Base-by-base conservation (phyloP, 2,113 vertebrate genomes). In the Leiothrix lutea region DNA sequence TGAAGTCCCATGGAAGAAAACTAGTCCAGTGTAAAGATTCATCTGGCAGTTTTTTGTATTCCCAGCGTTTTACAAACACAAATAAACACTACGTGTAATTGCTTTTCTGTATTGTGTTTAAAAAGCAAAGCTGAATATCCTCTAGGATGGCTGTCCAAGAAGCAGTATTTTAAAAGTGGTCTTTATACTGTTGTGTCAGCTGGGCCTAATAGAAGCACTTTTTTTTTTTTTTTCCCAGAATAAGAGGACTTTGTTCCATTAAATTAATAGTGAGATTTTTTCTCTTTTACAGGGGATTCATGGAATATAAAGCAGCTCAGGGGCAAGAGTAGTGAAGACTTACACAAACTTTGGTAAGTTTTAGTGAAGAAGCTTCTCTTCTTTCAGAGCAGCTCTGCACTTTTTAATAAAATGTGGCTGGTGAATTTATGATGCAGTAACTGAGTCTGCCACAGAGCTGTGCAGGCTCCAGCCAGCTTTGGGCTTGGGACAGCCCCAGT, bases 301-400 rank as follows among this genome's bases (percentile, higher is more conserved):
- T 99, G 99, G 99, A 98, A 98, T 8, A 97, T 98, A 86, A 98
- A 98, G 90, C 99, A 98, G 24, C 97, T 99, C 51, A 98, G 99
- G 94, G 97, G 98, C 48, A 99, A 99, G 97, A 99, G 99, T 88
- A 99, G 98, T 45, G 99, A 99, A 97, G 99, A 99, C 90, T 97
- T 99, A 77, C 99, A 99, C 97, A 99, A 99, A 95, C 99, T 99
- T 45, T 99, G 99, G 99, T 99, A 96, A 54, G 18, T 64, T 70
- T 67, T 51, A 87, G 29, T 36, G 16, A 53, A 70, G 48, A 70
- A 58, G 36, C 22, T 86, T 56, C 26, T 87, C 8, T 48, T 24
- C 57, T 42, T 89, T 93, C 45, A 60, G 67, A 90, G 31, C 23
- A 87, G 8, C 61, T 81, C 28, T 84, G 36, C 19, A 2, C 3